Percentiles rank a stretch among this genome's conserved stretches.
Conservation (phyloP, 2,888 invertebrate species). For the Acrocyrtus sp. region DNA sequence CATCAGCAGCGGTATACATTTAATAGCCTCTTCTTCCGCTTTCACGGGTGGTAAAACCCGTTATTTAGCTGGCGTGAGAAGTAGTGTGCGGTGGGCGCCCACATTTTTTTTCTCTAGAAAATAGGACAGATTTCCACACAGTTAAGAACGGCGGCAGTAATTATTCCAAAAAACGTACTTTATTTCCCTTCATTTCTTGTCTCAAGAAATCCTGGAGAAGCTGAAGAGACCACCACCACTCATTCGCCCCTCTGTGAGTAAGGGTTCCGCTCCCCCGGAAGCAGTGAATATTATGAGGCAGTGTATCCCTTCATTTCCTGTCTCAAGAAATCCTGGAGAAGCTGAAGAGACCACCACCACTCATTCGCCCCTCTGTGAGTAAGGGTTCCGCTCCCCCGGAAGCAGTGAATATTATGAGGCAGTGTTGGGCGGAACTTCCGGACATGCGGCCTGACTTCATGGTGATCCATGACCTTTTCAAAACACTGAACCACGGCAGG, state of each 20-base stretch:
- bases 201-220: conserved; percentile 91
- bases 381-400: conserved; percentile 94
- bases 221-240: conserved; percentile 88
- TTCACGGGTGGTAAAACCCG: too few relatives aligned
- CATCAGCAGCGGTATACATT: too few relatives aligned
- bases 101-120: too few relatives aligned
- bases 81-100: too few relatives aligned
- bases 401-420: conserved; percentile 88
- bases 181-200: too few relatives aligned
- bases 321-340: conserved; percentile 86
- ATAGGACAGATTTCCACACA: too few relatives aligned
- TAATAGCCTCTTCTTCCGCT: too few relatives aligned
- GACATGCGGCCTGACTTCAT: conserved; percentile 86
- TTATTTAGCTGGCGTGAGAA: too few relatives aligned
- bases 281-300: conserved; percentile 85
- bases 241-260: conserved; percentile 92
- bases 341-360: conserved; percentile 86
- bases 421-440: conserved; percentile 94
- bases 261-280: conserved; percentile 93
- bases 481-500: conserved; percentile 91
- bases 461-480: conserved; percentile 85
- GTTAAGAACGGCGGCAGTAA: too few relatives aligned
- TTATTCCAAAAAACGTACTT: too few relatives aligned
- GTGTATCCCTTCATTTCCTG: not conserved
- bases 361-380: conserved; percentile 92